Evolutionary conservation across 2,113 vertebrate species (phyloP).

Genomic region (Paramisgurnus dabryanus): DNA sequence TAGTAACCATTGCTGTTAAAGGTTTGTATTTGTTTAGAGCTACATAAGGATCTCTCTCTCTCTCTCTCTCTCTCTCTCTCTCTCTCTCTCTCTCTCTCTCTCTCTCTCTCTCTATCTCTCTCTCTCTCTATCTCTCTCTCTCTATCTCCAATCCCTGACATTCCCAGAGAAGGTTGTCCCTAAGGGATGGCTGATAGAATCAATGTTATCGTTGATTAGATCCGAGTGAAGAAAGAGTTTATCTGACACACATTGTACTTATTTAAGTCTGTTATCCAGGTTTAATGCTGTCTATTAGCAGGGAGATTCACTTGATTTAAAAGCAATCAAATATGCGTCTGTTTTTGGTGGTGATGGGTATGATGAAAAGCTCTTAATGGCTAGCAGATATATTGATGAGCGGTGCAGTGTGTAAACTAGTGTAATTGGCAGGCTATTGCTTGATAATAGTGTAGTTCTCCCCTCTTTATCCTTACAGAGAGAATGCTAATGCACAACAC

Average conservation of each 20-base stretch:
- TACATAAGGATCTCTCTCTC: neutral
- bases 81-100: neutral
- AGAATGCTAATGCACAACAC: neutral
- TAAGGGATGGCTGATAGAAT: conserved; percentile 50
- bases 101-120: neutral
- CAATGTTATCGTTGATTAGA: conserved; percentile 52
- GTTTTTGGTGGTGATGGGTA: conserved; percentile 7
- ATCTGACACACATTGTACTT: conserved; percentile 45
- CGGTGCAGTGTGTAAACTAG: neutral
- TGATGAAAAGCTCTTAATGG: conserved; percentile 33
- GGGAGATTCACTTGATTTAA: conserved; percentile 32
- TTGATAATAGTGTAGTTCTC: conserved; percentile 3
- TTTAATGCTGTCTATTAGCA: conserved; percentile 38
- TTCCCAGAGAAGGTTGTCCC: neutral
- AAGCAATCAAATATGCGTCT: conserved; percentile 27
- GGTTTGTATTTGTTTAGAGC: neutral
- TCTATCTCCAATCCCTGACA: neutral
- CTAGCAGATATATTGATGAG: conserved; percentile 11
- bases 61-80: neutral
- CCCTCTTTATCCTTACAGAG: neutral
- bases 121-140: neutral
- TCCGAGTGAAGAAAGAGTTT: conserved; percentile 48
- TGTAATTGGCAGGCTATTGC: conserved; percentile 18
- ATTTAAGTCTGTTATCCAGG: conserved; percentile 36
- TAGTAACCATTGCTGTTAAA: neutral